These are phyloP conservation scores for Pilophorus perplexus DNA, from an alignment of 2,888 invertebrate species.

Conservation along the genomic window DNA sequence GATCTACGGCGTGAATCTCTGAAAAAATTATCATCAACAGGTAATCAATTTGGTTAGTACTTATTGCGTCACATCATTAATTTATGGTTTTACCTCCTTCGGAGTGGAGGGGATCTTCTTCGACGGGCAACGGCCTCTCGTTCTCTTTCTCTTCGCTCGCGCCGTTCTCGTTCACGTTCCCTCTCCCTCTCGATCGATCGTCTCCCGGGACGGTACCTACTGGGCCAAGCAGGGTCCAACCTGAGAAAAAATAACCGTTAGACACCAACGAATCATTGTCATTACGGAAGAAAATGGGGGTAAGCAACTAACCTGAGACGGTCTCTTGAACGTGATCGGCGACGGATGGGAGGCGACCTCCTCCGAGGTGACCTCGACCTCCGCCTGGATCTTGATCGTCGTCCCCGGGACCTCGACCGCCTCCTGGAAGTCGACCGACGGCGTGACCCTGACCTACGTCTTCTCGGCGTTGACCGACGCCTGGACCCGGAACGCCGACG, in stretches of 20 bases:
- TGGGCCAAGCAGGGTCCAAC: constrained; percentile 49
- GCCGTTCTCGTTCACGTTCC: constrained; percentile 48
- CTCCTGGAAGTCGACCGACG: constrained; percentile 18
- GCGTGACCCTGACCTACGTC: constrained; percentile 14
- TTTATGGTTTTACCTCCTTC: constrained; percentile 34
- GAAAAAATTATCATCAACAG: constrained; percentile 16
- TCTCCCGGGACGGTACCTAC: constrained; percentile 53
- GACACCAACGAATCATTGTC: background rate
- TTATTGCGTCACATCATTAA: no score
- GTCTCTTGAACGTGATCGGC: constrained; percentile 20
- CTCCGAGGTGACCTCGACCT: constrained; percentile 24
- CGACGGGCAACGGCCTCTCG: constrained; percentile 48
- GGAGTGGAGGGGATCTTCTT: constrained; percentile 17
- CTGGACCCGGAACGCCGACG: constrained; percentile 31
- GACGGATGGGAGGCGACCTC: constrained; percentile 9
- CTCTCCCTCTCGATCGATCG: constrained; percentile 50
- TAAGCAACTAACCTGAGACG: constrained; percentile 22
- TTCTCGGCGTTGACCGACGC: constrained; percentile 33
- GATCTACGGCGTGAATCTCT: constrained; percentile 47
- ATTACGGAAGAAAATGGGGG: background rate
- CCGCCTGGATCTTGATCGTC: constrained; percentile 40
- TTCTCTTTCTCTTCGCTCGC: constrained; percentile 54
- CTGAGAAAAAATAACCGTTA: constrained; percentile 6
- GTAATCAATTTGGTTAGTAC: no score
- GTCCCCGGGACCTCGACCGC: constrained; percentile 33